These are phyloP conservation scores for Eucidaris tribuloides DNA, from an alignment of 35 echinoderm and acorn worm species.

Conservation along the genomic window DNA sequence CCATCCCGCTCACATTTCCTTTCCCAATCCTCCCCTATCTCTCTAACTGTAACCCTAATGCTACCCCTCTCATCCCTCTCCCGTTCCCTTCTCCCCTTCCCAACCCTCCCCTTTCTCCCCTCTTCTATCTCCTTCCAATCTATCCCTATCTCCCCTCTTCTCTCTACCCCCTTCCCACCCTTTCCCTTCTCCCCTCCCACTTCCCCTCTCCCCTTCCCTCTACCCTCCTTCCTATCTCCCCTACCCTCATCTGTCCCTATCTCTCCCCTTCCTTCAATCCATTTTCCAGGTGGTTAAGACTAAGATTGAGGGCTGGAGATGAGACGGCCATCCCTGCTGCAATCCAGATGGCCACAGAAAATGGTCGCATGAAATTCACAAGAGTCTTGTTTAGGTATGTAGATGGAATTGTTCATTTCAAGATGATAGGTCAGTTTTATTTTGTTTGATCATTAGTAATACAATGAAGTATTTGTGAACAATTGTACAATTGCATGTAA, in stretches of 20 bases:
- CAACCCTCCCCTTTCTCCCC: too few relatives aligned
- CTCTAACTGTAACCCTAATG: too few relatives aligned
- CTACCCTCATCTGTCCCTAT: background rate
- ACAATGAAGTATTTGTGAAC: background rate
- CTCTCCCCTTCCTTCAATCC: background rate
- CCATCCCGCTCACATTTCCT: too few relatives aligned
- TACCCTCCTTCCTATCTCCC: too few relatives aligned
- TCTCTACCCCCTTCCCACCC: too few relatives aligned
- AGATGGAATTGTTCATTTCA: background rate
- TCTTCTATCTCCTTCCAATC: too few relatives aligned
- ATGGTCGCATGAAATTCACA: constrained; percentile 89
- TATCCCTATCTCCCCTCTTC: too few relatives aligned
- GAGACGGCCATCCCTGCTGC: constrained; percentile 54
- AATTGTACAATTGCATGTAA: background rate
- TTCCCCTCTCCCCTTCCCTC: too few relatives aligned
- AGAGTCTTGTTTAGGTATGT: constrained; percentile 75
- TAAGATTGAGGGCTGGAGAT: constrained; percentile 57
- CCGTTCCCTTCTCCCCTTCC: too few relatives aligned
- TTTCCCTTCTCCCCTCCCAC: too few relatives aligned
- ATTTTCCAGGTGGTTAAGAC: constrained; percentile 65
- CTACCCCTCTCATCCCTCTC: too few relatives aligned
- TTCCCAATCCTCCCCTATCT: too few relatives aligned
- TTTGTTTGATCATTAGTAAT: background rate
- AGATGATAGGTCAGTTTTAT: background rate
- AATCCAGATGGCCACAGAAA: constrained; percentile 65